Base-by-base conservation (phyloP, 2,797 vertebrate genomes). In the Helicolenus hilgendorfi region DNA sequence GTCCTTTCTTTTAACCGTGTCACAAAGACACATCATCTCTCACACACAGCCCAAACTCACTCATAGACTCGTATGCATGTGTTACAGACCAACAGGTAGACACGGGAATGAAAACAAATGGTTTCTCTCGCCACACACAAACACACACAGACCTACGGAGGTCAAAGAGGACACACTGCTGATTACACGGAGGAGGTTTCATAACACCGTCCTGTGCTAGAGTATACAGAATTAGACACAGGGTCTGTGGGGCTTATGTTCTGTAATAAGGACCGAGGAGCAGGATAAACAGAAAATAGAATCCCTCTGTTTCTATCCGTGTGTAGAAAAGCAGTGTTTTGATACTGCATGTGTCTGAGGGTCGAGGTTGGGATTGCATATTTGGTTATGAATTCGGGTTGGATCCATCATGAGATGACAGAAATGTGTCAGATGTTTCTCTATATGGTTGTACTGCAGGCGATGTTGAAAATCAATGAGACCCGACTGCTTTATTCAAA, bases 141-240 rank as follows among this genome's bases (percentile, higher is more conserved):
- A 65, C 38, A 65, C 24, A 69, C 60, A 36, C 31, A 69, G 3
- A 56, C 14, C 49, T 60, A 13, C 10, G 14, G 60, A 87, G 82
- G 87, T 87, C 85, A 87, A 78, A 85, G 36, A 81, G 80, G 62
- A 84, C 63, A 31, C 13, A 22, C 49, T 67, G 65, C 67, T 86
- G 77, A 86, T 84, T 68, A 80, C 64, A 71, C 41, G 11, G 71
- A 86, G n/a, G 55, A 35, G 72, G 65, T 85, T 83, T 89, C 70
- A 81, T 78, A 89, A 81, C 73, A 60, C 24, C 29, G 63, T 72
- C 59, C 64, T 35, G 62, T 18, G 62, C 63, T 65, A 70, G 55
- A 55, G n/a, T 63, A n/a, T 14, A 80, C 76, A 83, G 60, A 84
- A 62, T 73, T 65, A 81, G 72, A 72, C 69, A 55, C 59, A 58